Base-by-base conservation (phyloP, 2,113 vertebrate genomes). In the Chaetorhynchus papuensis region DNA sequence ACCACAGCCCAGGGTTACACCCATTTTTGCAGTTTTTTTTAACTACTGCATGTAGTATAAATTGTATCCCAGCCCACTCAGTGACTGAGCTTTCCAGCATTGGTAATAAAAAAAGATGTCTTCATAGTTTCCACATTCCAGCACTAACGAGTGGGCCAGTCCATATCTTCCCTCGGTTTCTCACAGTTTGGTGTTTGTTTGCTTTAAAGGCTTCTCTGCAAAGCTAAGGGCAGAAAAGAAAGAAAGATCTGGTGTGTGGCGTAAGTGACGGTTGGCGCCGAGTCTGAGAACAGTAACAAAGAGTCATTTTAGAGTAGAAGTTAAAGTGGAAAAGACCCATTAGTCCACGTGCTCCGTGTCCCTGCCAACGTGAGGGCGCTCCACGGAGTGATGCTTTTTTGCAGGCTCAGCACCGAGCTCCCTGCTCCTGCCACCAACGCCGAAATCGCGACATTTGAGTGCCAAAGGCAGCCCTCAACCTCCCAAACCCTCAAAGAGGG, bases 121-220 rank as follows among this genome's bases (percentile, higher is more conserved):
- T 96, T 98, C 98, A 97, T 97, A 97, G 87, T 98, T 98, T 98
- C 97, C 96, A 98, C 93, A 97, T 97, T 98, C 97, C 96, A 97
- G 77, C 52, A 74, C 78, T 96, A 90, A 97, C 76, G 95, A 97
- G 92, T 93, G 92, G 95, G 95, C 88, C 96, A 95, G 95, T 95
- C 96, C 85, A 31, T 97, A 97, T 97, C 97, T 96, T 97, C 97
- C 96, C 91, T 94, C 57, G 10, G 79, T 97, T 98, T 98, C 98
- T 98, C 98, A 98, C 96, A 98, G 96, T 95, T 98, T 96, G 81
- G 65, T 92, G 93, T 95, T 97, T 98, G 97, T 98, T 98, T 98
- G 96, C 95, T 98, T 98, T 98, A 95, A 97, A 95, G 92, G 83
- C 89, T 95, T 97, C 96, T 97, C 92, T 22, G 22, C 22, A 31